phyloP scores from a whole-genome alignment of 2,888 invertebrate genomes.

The Spisula subtruncata region DNA sequence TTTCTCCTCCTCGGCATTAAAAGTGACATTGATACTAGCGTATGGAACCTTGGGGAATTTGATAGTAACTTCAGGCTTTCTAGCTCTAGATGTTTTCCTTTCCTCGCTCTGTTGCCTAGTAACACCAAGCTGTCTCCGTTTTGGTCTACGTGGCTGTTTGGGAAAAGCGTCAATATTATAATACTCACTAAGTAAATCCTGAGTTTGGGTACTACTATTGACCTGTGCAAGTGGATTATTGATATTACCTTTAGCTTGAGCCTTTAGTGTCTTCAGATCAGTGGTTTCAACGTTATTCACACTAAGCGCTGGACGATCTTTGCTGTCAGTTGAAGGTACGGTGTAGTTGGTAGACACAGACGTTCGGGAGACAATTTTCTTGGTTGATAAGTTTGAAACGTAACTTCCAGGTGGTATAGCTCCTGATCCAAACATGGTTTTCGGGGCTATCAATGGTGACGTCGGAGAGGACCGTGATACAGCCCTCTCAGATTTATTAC shows the following conservation, averaged over 20 bases:
- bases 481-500: constrained; percentile 38
- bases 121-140: constrained; percentile 62
- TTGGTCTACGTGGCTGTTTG: constrained; percentile 63
- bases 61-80: constrained; percentile 75
- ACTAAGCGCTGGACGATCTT: constrained; percentile 71
- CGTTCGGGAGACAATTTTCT: constrained; percentile 80
- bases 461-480: constrained; percentile 47
- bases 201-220: constrained; percentile 63
- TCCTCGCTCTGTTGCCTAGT: constrained; percentile 50
- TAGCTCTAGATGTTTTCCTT: constrained; percentile 63
- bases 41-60: constrained; percentile 81
- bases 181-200: constrained; percentile 69
- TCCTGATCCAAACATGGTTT: constrained; percentile 72
- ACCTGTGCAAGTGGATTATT: constrained; percentile 53
- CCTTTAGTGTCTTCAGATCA: constrained; percentile 80
- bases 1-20: constrained; percentile 68
- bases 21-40: constrained; percentile 78
- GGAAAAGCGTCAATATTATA: constrained; percentile 73
- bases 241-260: constrained; percentile 81
- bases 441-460: constrained; percentile 66
- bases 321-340: constrained; percentile 72
- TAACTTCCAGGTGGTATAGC: constrained; percentile 71
- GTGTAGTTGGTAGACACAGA: constrained; percentile 82
- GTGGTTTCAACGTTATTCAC: constrained; percentile 83
- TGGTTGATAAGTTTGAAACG: constrained; percentile 63